These are phyloP conservation scores for Mythimna albipuncta DNA, from an alignment of 2,888 invertebrate species.

Conservation along the genomic window DNA sequence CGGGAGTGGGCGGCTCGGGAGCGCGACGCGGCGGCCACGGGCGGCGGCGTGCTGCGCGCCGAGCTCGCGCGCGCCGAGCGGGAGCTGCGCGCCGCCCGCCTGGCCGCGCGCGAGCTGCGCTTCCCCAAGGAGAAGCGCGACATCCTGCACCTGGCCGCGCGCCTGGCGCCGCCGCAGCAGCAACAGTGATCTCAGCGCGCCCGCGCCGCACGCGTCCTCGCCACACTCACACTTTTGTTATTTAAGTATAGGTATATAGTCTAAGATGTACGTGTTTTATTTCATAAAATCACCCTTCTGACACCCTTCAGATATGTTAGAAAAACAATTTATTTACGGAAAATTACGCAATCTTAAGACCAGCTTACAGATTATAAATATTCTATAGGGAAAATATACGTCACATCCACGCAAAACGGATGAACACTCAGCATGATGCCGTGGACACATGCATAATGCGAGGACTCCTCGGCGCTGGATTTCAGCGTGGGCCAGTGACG, in stretches of 20 bases:
- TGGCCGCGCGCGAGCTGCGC: conserved; percentile 97
- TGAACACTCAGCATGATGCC: too few species aligned
- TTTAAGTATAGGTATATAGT: conserved; percentile 87
- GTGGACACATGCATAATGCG: neutral
- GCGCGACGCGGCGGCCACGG: conserved; percentile 77
- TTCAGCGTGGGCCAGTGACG: too few species aligned
- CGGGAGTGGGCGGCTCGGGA: conserved; percentile 97
- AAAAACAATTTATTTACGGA: too few species aligned
- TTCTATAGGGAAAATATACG: too few species aligned
- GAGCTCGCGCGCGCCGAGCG: conserved; percentile 96
- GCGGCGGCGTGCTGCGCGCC: conserved; percentile 92
- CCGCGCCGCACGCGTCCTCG: conserved; percentile 67
- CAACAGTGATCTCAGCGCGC: conserved; percentile 85
- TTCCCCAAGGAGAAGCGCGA: conserved; percentile 99
- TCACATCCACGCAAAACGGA: too few species aligned
- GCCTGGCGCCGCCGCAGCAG: conserved; percentile 91
- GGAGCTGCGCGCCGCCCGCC: conserved; percentile 95
- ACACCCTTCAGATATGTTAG: too few species aligned
- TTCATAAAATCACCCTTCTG: conserved; percentile 34
- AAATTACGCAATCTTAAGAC: too few species aligned
- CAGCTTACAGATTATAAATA: too few species aligned
- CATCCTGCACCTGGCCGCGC: conserved; percentile 97
- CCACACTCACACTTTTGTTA: conserved; percentile 75
- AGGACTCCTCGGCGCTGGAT: neutral
- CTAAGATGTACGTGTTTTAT: conserved; percentile 80